phyloP scores from a whole-genome alignment of 1,140 invertebrate genomes.

The Drosophila repleta region DNA sequence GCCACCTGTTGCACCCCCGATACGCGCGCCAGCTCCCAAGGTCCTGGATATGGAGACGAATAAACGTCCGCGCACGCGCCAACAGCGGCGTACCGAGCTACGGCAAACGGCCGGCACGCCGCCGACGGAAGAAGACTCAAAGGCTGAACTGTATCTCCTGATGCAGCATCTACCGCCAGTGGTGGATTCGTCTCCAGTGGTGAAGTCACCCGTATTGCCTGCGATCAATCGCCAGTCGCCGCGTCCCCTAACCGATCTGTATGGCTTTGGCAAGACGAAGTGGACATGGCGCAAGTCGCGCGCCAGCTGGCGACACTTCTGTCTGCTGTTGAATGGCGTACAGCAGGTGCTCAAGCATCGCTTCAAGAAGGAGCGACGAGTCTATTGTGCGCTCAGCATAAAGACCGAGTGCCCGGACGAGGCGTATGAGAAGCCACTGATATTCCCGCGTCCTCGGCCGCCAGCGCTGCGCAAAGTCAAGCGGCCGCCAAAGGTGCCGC shows the following conservation, averaged over 20 bases:
- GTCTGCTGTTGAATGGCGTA: conserved; percentile 37
- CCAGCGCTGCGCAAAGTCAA: conserved; percentile 10
- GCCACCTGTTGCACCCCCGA: background rate
- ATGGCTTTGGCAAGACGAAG: conserved; percentile 41
- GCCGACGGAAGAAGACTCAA: conserved; percentile 38
- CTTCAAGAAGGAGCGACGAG: conserved; percentile 57
- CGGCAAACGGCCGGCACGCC: background rate
- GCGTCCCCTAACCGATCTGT: conserved; percentile 16
- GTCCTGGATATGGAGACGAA: background rate
- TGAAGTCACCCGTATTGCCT: background rate
- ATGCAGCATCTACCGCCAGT: conserved; percentile 61
- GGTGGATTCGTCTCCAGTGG: background rate
- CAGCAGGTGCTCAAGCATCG: conserved; percentile 60
- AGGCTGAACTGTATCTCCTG: conserved; percentile 41
- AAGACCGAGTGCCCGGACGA: conserved; percentile 55
- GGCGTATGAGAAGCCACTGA: conserved; percentile 40
- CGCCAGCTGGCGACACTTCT: conserved; percentile 67
- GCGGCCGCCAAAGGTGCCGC: conserved; percentile 40
- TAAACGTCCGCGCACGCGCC: conserved; percentile 48
- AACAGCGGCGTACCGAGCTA: conserved; percentile 47
- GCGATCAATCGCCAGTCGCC: background rate
- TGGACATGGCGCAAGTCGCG: conserved; percentile 43
- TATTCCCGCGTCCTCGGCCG: conserved; percentile 54
- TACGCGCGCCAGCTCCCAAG: background rate
- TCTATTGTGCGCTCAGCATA: conserved; percentile 46